phyloP scores from a whole-genome alignment of 2,888 invertebrate species.

The Epistrophella euchroma region DNA sequence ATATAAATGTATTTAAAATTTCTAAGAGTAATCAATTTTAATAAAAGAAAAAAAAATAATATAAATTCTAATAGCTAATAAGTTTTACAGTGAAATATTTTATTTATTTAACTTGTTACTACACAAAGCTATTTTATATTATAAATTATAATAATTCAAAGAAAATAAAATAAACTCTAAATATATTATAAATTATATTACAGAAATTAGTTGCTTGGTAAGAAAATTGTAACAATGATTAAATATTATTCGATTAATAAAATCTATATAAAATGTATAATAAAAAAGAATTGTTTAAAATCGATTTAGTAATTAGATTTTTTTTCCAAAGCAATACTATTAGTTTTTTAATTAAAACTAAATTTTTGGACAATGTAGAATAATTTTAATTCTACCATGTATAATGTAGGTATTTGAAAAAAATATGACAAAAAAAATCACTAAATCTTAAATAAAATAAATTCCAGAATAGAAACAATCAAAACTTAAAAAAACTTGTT shows the following conservation, averaged over 20 bases:
- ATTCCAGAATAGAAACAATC: conserved; percentile 70
- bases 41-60: conserved; percentile 23
- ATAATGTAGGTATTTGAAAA: conserved; percentile 61
- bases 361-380: conserved; percentile 61
- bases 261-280: conserved; percentile 24
- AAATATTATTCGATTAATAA: conserved; percentile 48
- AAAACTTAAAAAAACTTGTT: conserved; percentile 17
- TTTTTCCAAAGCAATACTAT: conserved; percentile 67
- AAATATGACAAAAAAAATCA: conserved; percentile 52
- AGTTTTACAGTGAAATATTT: conserved; percentile 75
- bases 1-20: conserved; percentile 54
- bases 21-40: conserved; percentile 44
- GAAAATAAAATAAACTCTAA: conserved; percentile 35
- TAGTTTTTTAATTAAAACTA: conserved; percentile 54
- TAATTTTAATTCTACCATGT: conserved; percentile 68
- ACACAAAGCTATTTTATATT: conserved; percentile 72
- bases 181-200: conserved; percentile 17
- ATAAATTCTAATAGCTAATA: conserved; percentile 73
- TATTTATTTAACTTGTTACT: conserved; percentile 75
- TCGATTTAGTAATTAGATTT: conserved; percentile 53
- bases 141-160: conserved; percentile 48
- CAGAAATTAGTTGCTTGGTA: conserved; percentile 68
- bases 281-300: conserved; percentile 52
- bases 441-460: conserved; percentile 58
- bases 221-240: conserved; percentile 41